A percentile compares a stretch with the other conserved stretches of the same genome.
These are phyloP conservation scores for Hartigia nigra DNA, from an alignment of 2,888 invertebrate species.

Conservation along the genomic window DNA sequence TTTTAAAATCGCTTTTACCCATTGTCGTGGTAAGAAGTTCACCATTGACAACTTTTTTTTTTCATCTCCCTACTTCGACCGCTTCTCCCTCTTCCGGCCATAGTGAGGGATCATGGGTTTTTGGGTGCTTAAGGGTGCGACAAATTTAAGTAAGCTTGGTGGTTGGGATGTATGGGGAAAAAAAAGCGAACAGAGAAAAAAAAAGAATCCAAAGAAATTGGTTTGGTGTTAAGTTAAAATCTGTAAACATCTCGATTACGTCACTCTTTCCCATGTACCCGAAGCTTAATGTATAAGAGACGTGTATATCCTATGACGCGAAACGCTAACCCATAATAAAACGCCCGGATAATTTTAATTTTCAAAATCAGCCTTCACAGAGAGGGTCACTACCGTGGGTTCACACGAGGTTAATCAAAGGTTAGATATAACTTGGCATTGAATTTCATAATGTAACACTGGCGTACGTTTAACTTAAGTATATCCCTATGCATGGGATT, in stretches of 20 bases:
- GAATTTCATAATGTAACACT: constrained; percentile 54
- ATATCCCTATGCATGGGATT: constrained; percentile 53
- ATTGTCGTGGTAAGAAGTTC: constrained; percentile 64
- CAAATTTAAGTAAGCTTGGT: constrained; percentile 21
- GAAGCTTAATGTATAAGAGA: background rate
- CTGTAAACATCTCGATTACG: background rate
- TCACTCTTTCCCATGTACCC: background rate
- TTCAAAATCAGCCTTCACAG: background rate
- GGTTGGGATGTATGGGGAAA: background rate
- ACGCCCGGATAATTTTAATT: background rate
- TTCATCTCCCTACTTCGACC: constrained; percentile 28
- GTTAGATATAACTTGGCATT: constrained; percentile 64
- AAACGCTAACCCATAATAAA: background rate
- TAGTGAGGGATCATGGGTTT: constrained; percentile 47
- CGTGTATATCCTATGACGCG: background rate
- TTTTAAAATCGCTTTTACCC: constrained; percentile 57
- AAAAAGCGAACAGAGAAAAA: constrained; percentile 10
- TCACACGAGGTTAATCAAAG: constrained; percentile 65
- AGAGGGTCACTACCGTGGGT: constrained; percentile 28
- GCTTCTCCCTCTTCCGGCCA: constrained; percentile 39
- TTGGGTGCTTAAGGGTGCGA: constrained; percentile 54
- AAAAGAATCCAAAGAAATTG: constrained; percentile 11
- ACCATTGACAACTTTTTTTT: constrained; percentile 31
- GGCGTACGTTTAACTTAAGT: constrained; percentile 62
- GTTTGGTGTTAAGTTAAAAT: background rate